These are phyloP conservation scores for Scomberomorus guttatus DNA, from an alignment of 2,797 vertebrate genomes.

Conservation along the genomic window DNA sequence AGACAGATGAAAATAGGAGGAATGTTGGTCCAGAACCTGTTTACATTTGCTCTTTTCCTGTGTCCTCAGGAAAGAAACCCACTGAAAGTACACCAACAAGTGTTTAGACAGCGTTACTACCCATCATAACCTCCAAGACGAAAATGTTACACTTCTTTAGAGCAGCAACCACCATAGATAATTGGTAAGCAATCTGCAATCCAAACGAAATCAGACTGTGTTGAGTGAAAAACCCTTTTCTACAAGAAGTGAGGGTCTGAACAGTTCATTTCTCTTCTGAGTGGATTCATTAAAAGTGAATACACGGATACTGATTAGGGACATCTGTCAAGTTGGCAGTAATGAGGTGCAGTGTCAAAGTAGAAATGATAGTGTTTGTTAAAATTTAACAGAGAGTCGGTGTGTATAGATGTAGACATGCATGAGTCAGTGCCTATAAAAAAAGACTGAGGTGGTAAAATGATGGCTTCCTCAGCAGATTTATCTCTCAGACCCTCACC, in stretches of 20 bases:
- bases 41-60: not conserved
- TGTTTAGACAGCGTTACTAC: not conserved
- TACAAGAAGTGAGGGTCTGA: not conserved
- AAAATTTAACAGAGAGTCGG: not conserved
- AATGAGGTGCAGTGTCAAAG: not conserved
- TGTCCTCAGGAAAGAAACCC: conserved; percentile 6
- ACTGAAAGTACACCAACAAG: not conserved
- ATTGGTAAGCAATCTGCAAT: not conserved
- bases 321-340: conserved; percentile 17
- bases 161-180: not conserved
- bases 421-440: not conserved
- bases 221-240: not conserved
- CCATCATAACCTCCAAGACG: not conserved
- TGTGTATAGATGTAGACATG: not conserved
- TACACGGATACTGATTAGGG: not conserved
- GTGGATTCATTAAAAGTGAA: not conserved
- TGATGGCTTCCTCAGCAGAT: not conserved
- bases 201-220: not conserved
- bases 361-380: not conserved
- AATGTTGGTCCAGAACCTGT: not conserved
- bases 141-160: not conserved
- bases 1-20: not conserved
- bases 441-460: not conserved
- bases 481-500: not conserved
- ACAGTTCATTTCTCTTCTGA: not conserved